Base-by-base conservation (phyloP, 64 coral and sea anemone genomes). In the Actinia equina region DNA sequence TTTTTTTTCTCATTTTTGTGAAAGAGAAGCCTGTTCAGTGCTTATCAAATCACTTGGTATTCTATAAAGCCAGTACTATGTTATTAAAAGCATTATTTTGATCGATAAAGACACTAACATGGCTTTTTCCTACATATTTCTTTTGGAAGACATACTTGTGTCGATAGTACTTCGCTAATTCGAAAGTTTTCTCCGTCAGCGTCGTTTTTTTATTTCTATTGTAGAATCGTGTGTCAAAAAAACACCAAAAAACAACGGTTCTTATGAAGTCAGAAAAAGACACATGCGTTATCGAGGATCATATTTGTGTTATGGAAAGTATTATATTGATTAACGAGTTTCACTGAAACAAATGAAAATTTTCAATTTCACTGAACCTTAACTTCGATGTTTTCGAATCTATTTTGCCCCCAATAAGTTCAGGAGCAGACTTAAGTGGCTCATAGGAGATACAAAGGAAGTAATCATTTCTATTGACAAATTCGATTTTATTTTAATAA, bases 401-500 rank as follows among this genome's bases (percentile, higher is more conserved):
- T 42, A 41, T 74, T 74, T 74, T 74, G n/a, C 26, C 69, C 13
- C 69, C 12, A 26, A 74, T 74, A 74, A 74, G 23, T 41, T 74
- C n/a, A 41, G n/a, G 69, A 74, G 69, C 69, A 74, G 13, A 30
- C 69, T 74, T 74, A 74, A 74, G 69, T 74, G 69, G 69, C 69
- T 74, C 25, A 14, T 74, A 65, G 69, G 69, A 41, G 27, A 74
- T 74, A 74, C 10, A 74, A 74, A 74, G 69, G 69, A 74, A 74
- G 69, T 41, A 74, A 74, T 74, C 69, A 74, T 41, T 74, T 74
- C 41, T 74, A 74, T 74, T 74, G 69, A 74, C 41, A 74, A 74
- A 74, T 30, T 74, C 69, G 27, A 41, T 74, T 74, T 74, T 74
- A 74, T 74, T 74, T 74, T 74, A 8, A 16, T 74, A 74, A 74